Evolutionary conservation across 2,797 vertebrate genomes (phyloP), one percentile per base, ranked within the genome.

Genomic region (Macrochelys suwanniensis): DNA sequence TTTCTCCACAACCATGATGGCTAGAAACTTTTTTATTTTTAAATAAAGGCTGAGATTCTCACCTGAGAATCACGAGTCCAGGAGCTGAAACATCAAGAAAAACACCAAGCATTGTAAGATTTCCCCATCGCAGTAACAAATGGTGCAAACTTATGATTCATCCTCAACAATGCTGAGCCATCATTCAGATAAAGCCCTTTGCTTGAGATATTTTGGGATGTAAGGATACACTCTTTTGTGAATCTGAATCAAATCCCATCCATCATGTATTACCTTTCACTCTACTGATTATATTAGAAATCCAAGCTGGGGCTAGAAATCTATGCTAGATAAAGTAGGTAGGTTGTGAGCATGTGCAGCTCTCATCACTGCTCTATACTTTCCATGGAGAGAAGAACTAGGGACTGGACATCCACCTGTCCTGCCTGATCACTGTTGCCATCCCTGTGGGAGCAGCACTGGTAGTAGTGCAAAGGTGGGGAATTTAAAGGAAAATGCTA

Each of bases 141-240:
- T 4, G 4, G n/a, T 17, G 11, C 15, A 83, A 78, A 84, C 37
- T 7, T 88, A 4, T 12, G 50, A 84, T 45, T 2, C 4, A 89
- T 11, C 51, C 5, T 11, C 68, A 56, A 71, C 42, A 37, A 57
- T 19, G 5, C 82, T 54, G 80, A 80, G 33, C 71, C 3, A 68
- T 28, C 1, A 82, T 1, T 45, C 89, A 1, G 1, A 0, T 1
- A 1, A 56, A 74, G 1, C 8, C 2, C 81, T 85, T 74, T 50
- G 23, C 9, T 11, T 11, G 1, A 68, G 7, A 11, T 79, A 28
- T 5, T 4, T 2, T 45, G 2, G 81, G 80, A 79, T 1, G 82
- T 71, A 47, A 53, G 26, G 33, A 68, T 10, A 0, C 5, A 6
- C 83, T 1, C 71, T 23, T 94, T 47, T 57, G 9, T 74, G 13